Conservation (phyloP, 2,797 vertebrate species). For the Spinus olivaceus region DNA sequence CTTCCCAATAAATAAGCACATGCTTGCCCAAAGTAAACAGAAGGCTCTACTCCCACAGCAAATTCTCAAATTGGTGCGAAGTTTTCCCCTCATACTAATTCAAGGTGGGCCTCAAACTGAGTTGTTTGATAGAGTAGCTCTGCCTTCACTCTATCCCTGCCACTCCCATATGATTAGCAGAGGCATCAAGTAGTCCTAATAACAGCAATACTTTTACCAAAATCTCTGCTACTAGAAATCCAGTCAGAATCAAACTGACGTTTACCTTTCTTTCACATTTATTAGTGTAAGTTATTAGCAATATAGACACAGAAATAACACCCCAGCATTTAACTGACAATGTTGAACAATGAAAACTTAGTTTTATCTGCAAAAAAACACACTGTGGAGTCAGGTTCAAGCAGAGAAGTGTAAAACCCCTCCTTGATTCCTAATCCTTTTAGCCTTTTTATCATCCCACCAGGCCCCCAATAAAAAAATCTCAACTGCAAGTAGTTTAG, state of each 20-base stretch:
- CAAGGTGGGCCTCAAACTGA: neutral
- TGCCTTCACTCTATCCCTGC: neutral
- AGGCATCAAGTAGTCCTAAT: neutral
- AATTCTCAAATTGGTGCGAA: neutral
- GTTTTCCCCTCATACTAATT: neutral
- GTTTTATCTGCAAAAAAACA: accelerated
- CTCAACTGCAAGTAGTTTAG: neutral
- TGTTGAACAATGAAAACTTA: neutral
- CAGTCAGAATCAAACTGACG: neutral
- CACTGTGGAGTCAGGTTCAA: neutral
- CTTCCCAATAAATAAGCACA: neutral
- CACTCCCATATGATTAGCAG: neutral
- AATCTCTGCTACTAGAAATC: neutral
- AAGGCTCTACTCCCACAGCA: neutral
- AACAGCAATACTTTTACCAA: neutral
- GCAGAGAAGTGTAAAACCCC: neutral
- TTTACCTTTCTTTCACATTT: neutral
- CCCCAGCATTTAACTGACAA: neutral
- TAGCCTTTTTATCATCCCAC: neutral
- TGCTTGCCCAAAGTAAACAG: neutral
- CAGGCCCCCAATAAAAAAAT: neutral
- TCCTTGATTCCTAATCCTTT: neutral
- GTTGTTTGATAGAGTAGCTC: neutral
- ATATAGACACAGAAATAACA: neutral
- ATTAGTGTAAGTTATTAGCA: neutral